Conservation (phyloP, 2,888 invertebrate genomes). For the Ischnura elegans region DNA sequence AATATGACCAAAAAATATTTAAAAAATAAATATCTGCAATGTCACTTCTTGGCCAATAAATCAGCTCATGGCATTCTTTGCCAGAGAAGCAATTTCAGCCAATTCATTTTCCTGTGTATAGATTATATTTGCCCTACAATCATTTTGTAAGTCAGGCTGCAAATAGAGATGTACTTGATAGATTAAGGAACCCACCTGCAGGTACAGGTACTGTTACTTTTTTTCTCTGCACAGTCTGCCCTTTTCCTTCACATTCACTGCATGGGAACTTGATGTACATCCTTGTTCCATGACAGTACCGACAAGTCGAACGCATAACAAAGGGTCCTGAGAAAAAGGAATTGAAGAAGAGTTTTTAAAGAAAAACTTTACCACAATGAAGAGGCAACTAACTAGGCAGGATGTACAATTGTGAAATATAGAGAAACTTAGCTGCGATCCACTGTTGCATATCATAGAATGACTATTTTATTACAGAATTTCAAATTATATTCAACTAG, state of each 20-base stretch:
- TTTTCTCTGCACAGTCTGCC: slow-evolving; percentile 92
- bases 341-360: not conserved
- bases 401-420: no score
- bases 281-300: slow-evolving; percentile 92
- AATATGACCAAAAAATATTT: no score
- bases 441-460: no score
- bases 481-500: no score
- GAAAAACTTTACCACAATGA: not conserved
- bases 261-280: slow-evolving; percentile 95
- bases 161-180: no score
- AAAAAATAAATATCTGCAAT: no score
- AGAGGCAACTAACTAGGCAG: no score
- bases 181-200: slow-evolving; percentile 79
- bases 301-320: slow-evolving; percentile 97
- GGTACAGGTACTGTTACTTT: slow-evolving; percentile 96
- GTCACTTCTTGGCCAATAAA: no score
- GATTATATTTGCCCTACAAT: slow-evolving; percentile 12
- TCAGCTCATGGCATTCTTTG: no score
- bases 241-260: slow-evolving; percentile 95
- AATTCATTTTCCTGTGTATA: not conserved
- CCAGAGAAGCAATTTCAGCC: no score
- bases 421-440: no score
- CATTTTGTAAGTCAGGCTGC: not conserved
- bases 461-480: no score
- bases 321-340: slow-evolving; percentile 87